Evolutionary conservation across 1,140 invertebrate genomes (phyloP).

Genomic region (Lutraria rhynchaena): DNA sequence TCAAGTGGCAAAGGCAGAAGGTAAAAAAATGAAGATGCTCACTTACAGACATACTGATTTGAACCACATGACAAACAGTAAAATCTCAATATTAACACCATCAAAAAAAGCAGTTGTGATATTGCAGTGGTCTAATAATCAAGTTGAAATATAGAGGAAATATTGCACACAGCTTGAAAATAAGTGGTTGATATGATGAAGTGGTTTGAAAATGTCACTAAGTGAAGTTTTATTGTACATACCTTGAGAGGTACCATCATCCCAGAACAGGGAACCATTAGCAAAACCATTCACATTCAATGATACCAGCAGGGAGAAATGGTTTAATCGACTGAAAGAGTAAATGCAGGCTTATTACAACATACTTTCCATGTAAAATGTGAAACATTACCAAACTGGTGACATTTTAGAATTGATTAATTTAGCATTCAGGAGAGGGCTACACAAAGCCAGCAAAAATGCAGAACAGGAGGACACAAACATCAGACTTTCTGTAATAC

Average conservation of each 20-base stretch:
- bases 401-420: neutral
- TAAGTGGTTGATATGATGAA: neutral
- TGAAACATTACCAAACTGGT: neutral
- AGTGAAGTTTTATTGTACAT: no score
- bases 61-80: neutral
- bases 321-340: conserved; percentile 75
- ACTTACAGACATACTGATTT: no score
- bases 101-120: neutral
- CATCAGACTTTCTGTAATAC: neutral
- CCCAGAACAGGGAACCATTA: conserved; percentile 78
- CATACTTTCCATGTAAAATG: neutral
- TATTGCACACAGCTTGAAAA: neutral
- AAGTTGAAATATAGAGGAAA: neutral
- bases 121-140: neutral
- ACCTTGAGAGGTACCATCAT: conserved; percentile 79
- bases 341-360: neutral
- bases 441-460: neutral
- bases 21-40: no score
- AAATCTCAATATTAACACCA: neutral
- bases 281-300: conserved; percentile 72
- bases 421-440: neutral
- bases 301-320: conserved; percentile 77
- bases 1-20: no score
- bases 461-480: neutral
- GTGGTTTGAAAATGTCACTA: conserved; percentile 4